phyloP scores from a whole-genome alignment of 2,113 vertebrate genomes.

The Tor tambroides region DNA sequence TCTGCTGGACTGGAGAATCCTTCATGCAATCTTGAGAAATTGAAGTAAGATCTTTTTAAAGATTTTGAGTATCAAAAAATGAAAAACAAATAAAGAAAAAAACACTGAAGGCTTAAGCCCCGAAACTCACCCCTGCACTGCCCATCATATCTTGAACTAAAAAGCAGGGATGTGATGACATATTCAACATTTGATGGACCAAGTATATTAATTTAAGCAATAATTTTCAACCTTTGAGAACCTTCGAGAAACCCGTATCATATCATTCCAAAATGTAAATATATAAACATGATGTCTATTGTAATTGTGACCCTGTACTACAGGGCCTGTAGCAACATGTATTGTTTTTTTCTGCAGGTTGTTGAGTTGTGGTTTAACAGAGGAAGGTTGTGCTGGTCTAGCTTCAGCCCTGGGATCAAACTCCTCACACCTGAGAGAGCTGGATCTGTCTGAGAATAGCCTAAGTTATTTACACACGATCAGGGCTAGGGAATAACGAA shows the following conservation, averaged over 20 bases:
- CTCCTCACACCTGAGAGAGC: neutral
- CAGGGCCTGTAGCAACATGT: neutral
- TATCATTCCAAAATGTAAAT: neutral
- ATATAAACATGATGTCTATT: neutral
- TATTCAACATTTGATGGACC: neutral
- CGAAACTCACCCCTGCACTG: neutral
- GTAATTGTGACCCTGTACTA: too few species aligned
- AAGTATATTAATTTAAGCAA: neutral
- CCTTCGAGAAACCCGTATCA: neutral
- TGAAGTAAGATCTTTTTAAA: neutral
- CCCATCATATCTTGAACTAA: neutral
- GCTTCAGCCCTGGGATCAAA: neutral
- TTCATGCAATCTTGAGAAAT: neutral
- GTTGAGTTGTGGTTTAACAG: constrained; percentile 31
- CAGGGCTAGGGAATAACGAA: too few species aligned
- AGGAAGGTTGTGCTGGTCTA: constrained; percentile 1
- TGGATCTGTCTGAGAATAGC: constrained; percentile 29
- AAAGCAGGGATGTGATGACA: neutral
- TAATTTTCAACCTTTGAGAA: neutral
- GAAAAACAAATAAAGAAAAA: neutral
- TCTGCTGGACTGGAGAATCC: neutral
- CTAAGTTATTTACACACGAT: neutral
- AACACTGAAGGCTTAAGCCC: neutral
- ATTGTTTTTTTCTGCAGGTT: neutral
- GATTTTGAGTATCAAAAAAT: neutral